Conservation (phyloP, 2,797 vertebrate species). For the Pseudotriccus pelzelni region DNA sequence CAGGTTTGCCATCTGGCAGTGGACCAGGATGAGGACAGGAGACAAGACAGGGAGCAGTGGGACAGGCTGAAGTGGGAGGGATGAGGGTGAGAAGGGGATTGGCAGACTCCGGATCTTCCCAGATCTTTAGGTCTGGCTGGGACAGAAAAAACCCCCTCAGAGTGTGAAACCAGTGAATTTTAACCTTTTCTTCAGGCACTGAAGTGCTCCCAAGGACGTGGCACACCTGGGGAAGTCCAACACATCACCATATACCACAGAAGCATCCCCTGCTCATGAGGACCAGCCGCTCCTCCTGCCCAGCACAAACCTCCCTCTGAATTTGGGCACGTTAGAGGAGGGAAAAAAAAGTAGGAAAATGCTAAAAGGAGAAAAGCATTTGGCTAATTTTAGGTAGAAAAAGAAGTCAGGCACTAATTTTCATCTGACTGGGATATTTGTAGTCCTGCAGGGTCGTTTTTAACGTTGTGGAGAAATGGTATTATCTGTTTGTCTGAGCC, state of each 20-base stretch:
- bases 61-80: neutral
- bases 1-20: neutral
- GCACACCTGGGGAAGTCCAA: fast-evolving
- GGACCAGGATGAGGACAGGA: neutral
- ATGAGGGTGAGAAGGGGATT: too few relatives aligned
- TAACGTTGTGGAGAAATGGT: neutral
- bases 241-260: fast-evolving
- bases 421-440: neutral
- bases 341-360: neutral
- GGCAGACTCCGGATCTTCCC: too few relatives aligned
- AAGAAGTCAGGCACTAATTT: neutral
- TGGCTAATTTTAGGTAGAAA: neutral
- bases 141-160: too few relatives aligned
- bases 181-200: neutral
- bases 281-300: neutral
- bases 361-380: neutral
- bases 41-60: fast-evolving
- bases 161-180: neutral
- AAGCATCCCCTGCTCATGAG: neutral
- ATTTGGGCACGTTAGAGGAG: neutral
- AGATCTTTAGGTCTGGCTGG: too few relatives aligned
- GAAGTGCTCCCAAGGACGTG: fast-evolving
- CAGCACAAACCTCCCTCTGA: neutral
- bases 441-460: neutral
- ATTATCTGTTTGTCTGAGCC: neutral